Evolutionary conservation across 2,888 invertebrate species (phyloP).

Genomic region (Synanthedon andrenaeformis): DNA sequence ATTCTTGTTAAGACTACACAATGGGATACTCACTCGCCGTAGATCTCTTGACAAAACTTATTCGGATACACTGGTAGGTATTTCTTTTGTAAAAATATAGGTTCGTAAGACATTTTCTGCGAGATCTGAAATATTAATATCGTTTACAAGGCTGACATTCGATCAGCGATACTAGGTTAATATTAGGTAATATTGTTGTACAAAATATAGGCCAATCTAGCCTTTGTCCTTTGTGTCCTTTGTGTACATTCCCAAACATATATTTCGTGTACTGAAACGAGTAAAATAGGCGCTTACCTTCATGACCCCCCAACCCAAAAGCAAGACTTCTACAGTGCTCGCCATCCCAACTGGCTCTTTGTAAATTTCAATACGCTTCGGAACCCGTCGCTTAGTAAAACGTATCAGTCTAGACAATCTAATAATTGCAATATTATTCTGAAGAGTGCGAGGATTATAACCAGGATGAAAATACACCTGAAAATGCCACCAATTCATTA

Average conservation of each 20-base stretch:
- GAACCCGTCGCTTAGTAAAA: conserved; percentile 33
- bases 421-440: conserved; percentile 46
- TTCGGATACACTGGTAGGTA: conserved; percentile 50
- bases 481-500: not conserved
- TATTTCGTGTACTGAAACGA: no score
- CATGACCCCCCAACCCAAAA: conserved; percentile 57
- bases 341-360: conserved; percentile 19
- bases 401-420: conserved; percentile 34
- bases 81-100: conserved; percentile 48
- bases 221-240: no score
- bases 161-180: no score
- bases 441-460: conserved; percentile 44
- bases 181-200: no score
- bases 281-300: conserved; percentile 25
- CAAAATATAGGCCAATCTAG: no score
- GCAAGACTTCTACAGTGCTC: conserved; percentile 35
- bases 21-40: conserved; percentile 40
- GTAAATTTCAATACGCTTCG: conserved; percentile 39
- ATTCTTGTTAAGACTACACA: not conserved
- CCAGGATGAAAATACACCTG: conserved; percentile 56
- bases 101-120: conserved; percentile 43
- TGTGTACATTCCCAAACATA: no score
- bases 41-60: conserved; percentile 49
- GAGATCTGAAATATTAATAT: conserved; percentile 27
- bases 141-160: no score